Conservation (phyloP, 2,797 vertebrate species). For the Enteromius radiatus region DNA sequence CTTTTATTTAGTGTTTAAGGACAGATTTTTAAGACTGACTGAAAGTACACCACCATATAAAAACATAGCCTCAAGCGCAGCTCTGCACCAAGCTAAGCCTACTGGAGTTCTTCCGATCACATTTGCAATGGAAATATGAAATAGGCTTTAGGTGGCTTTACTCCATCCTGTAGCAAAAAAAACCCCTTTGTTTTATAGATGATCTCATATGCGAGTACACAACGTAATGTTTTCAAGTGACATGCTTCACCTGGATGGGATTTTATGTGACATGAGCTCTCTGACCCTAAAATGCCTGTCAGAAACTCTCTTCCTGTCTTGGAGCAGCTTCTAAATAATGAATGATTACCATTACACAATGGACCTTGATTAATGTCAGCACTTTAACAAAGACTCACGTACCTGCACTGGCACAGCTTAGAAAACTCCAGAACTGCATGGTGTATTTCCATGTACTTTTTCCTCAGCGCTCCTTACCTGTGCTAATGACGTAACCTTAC, state of each 20-base stretch:
- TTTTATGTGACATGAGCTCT: slow-evolving; percentile 14
- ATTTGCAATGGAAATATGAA: slow-evolving; percentile 50
- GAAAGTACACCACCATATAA: slow-evolving; percentile 30
- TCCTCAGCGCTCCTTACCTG: slow-evolving; percentile 36
- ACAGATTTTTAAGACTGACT: not conserved
- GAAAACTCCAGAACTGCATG: slow-evolving; percentile 84
- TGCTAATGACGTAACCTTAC: slow-evolving; percentile 41
- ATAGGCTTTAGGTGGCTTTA: slow-evolving; percentile 21
- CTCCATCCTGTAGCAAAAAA: slow-evolving; percentile 16
- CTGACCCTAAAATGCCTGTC: not conserved
- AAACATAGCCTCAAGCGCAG: slow-evolving; percentile 45
- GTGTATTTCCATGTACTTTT: slow-evolving; percentile 56
- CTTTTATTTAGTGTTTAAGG: not conserved
- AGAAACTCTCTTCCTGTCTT: slow-evolving; percentile 24
- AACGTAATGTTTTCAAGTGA: not conserved
- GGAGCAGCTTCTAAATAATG: slow-evolving; percentile 29
- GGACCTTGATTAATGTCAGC: slow-evolving; percentile 8
- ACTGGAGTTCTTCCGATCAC: slow-evolving; percentile 46
- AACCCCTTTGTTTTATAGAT: slow-evolving; percentile 24
- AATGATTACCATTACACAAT: slow-evolving; percentile 29
- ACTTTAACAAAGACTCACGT: slow-evolving; percentile 60
- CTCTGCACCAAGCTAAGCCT: slow-evolving; percentile 43
- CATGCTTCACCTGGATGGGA: not conserved
- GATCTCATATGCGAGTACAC: not conserved
- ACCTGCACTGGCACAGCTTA: slow-evolving; percentile 81